Base-by-base conservation (phyloP, 2,113 vertebrate genomes). In the Oreochromis niloticus region DNA sequence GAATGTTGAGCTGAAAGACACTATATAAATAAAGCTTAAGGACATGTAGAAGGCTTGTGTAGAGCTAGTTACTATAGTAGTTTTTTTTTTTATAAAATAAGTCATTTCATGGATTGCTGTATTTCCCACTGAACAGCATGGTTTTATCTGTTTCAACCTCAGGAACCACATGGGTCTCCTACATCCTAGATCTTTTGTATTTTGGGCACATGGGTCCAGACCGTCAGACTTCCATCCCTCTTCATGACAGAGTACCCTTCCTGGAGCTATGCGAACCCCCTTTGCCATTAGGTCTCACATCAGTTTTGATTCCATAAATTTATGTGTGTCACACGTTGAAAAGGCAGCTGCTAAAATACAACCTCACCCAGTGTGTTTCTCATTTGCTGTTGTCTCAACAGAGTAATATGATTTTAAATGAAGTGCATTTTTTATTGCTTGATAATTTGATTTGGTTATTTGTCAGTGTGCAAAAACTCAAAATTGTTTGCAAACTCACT, bases 151-250 rank as follows among this genome's bases (percentile, higher is more conserved):
- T 52, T 56, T 68, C 57, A 9, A 52, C 80, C 11, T 48, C n/a
- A 98, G 97, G 97, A 27, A 96, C 95, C 48, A 97, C 96, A 0
- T 97, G 97, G 97, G 88, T 96, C 41, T 97, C 96, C 0, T 95
- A 96, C 88, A 96, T 97, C 12, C 80, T 97, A 9, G 96, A 97
- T 83, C 83, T 96, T 56, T 92, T 97, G 81, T 90, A 95, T 81
- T 95, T 96, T 81, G 92, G 93, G 1, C 88, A 87, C 2, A 90
- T 89, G 1, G 75, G 85, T 1, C 19, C 71, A 16, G 87, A 96
- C 27, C 92, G 93, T 57, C 95, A 94, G 91, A 75, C 8, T 1
- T 82, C 91, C n/a, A 66, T 91, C 4, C 93, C 96, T 11, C 91
- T 97, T 73, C 88, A 90, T 55, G 30, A 83, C 0, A 90, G 95